Conservation (phyloP, 2,888 invertebrate genomes). For the Hemicrepidius hirtus region DNA sequence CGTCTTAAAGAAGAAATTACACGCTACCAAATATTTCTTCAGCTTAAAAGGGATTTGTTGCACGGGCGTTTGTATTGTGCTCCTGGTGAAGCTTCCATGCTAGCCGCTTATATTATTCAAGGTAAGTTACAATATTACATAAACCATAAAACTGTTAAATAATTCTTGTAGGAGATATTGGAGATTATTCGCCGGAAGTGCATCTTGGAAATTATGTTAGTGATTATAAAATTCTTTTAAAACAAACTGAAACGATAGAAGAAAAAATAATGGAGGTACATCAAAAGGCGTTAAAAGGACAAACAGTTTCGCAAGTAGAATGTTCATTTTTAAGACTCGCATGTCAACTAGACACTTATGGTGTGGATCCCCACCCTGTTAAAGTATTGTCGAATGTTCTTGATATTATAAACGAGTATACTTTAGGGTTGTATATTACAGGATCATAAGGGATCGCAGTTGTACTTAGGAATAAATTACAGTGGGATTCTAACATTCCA, state of each 20-base stretch:
- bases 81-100: constrained; percentile 89
- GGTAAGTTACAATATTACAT: constrained; percentile 82
- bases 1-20: constrained; percentile 95
- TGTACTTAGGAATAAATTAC: constrained; percentile 96
- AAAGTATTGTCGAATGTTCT: constrained; percentile 78
- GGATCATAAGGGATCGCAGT: constrained; percentile 94
- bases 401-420: not conserved
- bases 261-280: constrained; percentile 95
- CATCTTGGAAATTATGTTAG: constrained; percentile 93
- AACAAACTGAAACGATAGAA: constrained; percentile 94
- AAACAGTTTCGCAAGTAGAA: constrained; percentile 91
- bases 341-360: constrained; percentile 95
- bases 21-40: constrained; percentile 94
- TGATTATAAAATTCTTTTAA: constrained; percentile 91
- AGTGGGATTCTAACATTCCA: constrained; percentile 96
- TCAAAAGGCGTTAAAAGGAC: constrained; percentile 89
- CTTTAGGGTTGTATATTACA: constrained; percentile 67
- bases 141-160: not conserved
- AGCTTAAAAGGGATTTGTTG: constrained; percentile 93
- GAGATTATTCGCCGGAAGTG: constrained; percentile 92
- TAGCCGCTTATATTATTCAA: constrained; percentile 95
- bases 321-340: constrained; percentile 93
- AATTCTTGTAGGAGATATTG: constrained; percentile 87
- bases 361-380: constrained; percentile 98
- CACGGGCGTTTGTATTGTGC: constrained; percentile 97